phyloP scores from a whole-genome alignment of 2,888 invertebrate species.

The Thera obeliscata region DNA sequence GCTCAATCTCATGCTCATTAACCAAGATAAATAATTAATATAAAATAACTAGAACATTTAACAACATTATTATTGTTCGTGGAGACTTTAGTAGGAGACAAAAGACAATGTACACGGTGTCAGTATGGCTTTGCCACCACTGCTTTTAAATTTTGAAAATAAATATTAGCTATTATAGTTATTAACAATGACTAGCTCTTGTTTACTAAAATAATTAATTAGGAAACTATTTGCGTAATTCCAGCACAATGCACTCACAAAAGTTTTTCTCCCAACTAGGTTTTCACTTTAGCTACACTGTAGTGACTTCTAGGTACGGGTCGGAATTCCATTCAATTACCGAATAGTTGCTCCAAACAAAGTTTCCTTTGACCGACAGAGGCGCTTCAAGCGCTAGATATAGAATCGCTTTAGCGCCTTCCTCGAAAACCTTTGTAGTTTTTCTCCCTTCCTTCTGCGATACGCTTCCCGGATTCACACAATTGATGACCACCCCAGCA shows the following conservation, averaged over 20 bases:
- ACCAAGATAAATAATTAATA: too few species aligned
- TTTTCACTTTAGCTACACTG: slow-evolving; percentile 55
- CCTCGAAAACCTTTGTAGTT: slow-evolving; percentile 68
- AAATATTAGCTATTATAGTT: neutral
- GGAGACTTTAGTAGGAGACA: too few species aligned
- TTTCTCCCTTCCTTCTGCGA: slow-evolving; percentile 66
- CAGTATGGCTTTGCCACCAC: too few species aligned
- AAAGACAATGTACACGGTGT: too few species aligned
- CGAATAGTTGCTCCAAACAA: slow-evolving; percentile 80
- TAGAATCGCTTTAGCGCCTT: slow-evolving; percentile 76
- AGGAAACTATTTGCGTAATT: slow-evolving; percentile 3
- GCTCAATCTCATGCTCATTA: too few species aligned
- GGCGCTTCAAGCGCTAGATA: slow-evolving; percentile 76
- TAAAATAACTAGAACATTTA: too few species aligned
- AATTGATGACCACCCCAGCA: slow-evolving; percentile 70
- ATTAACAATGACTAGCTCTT: slow-evolving; percentile 28
- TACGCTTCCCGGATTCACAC: slow-evolving; percentile 75
- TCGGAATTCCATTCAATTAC: slow-evolving; percentile 79
- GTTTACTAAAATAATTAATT: slow-evolving; percentile 26
- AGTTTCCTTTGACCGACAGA: slow-evolving; percentile 74
- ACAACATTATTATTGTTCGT: too few species aligned
- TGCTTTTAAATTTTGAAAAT: neutral
- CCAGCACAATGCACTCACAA: slow-evolving; percentile 5
- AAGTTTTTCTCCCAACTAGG: neutral
- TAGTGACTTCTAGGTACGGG: slow-evolving; percentile 75